These are phyloP conservation scores for Andrena fulva DNA, from an alignment of 2,888 invertebrate species.

Conservation along the genomic window DNA sequence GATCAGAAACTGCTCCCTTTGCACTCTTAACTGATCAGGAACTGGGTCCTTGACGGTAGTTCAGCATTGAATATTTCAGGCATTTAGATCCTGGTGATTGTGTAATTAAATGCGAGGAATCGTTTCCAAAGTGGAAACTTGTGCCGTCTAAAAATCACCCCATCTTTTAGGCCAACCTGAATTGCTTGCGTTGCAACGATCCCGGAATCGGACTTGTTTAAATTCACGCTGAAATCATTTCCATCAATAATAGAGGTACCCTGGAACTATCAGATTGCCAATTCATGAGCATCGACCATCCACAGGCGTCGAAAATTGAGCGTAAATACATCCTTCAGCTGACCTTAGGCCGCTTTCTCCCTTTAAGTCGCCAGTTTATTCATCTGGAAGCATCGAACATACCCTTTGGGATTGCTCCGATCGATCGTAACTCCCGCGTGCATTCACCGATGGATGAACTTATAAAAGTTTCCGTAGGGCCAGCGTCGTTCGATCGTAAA, in stretches of 20 bases:
- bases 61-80: too few species aligned
- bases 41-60: too few species aligned
- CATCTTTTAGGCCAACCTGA: background rate
- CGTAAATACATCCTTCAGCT: background rate
- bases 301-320: background rate
- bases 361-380: constrained; percentile 49
- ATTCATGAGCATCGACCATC: background rate
- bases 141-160: too few species aligned
- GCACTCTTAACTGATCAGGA: too few species aligned
- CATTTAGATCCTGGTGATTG: too few species aligned
- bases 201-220: background rate
- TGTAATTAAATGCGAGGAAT: too few species aligned
- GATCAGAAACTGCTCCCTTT: too few species aligned
- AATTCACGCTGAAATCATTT: background rate
- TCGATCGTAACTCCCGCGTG: constrained; percentile 54
- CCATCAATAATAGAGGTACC: constrained; percentile 1
- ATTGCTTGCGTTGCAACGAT: background rate
- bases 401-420: constrained; percentile 53
- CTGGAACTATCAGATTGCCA: background rate
- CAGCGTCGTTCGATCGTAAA: constrained; percentile 55
- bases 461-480: constrained; percentile 58
- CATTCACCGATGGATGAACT: constrained; percentile 52
- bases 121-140: background rate
- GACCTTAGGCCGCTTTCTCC: constrained; percentile 12
- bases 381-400: constrained; percentile 50